Evolutionary conservation across 1,140 invertebrate genomes (phyloP).

Genomic region (Eulimnadia texana): DNA sequence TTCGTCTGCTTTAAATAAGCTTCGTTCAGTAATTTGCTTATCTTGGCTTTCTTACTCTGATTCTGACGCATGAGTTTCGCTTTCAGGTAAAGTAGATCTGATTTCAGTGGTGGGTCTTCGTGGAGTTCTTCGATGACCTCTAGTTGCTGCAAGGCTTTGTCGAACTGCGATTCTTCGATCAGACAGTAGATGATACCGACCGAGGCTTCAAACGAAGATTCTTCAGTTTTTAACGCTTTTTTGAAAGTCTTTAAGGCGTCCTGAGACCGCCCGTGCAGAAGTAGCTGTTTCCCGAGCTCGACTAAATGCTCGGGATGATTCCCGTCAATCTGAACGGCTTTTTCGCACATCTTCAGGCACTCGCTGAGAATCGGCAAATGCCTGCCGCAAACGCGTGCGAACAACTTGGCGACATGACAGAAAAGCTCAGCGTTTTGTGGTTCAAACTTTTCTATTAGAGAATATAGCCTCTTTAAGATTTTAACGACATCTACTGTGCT

Average conservation of each 20-base stretch:
- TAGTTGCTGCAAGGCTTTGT: constrained; percentile 65
- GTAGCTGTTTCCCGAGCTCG: constrained; percentile 65
- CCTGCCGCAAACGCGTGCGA: constrained; percentile 59
- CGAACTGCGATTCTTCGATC: constrained; percentile 37
- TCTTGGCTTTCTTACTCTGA: constrained; percentile 33
- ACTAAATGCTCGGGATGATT: constrained; percentile 50
- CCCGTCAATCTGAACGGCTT: constrained; percentile 52
- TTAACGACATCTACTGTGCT: constrained; percentile 53
- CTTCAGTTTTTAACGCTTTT: constrained; percentile 64
- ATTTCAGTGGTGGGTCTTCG: constrained; percentile 35
- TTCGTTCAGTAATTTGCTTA: constrained; percentile 47
- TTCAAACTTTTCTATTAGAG: constrained; percentile 53
- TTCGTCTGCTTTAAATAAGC: constrained; percentile 53
- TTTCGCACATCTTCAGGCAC: constrained; percentile 54
- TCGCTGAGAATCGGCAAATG: constrained; percentile 53
- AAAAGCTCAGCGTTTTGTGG: constrained; percentile 55
- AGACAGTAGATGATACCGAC: constrained; percentile 69
- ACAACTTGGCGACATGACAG: constrained; percentile 52
- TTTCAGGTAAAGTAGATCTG: constrained; percentile 47
- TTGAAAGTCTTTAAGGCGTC: constrained; percentile 66
- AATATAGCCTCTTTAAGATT: constrained; percentile 48
- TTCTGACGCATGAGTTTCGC: constrained; percentile 46
- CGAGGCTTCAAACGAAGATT: constrained; percentile 59
- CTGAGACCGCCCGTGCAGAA: constrained; percentile 51
- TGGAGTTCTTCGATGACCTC: constrained; percentile 73